These are phyloP conservation scores for Sebastes umbrosus DNA, from an alignment of 2,797 vertebrate genomes.

Conservation along the genomic window DNA sequence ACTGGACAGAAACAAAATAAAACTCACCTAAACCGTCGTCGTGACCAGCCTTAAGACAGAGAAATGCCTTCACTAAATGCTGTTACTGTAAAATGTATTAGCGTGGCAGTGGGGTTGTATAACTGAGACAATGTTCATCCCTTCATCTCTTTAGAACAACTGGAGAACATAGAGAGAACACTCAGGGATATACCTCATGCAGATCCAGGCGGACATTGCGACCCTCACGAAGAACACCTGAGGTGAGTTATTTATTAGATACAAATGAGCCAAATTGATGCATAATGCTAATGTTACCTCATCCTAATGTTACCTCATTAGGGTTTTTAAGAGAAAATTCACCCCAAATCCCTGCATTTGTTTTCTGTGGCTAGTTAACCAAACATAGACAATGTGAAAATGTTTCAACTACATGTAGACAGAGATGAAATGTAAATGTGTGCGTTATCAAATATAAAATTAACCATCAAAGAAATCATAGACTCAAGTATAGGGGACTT, in stretches of 20 bases:
- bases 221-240: constrained; percentile 49
- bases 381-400: not conserved
- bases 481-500: too few species aligned
- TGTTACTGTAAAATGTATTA: not conserved
- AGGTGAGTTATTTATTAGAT: constrained; percentile 43
- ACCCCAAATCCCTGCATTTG: not conserved
- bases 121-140: not conserved
- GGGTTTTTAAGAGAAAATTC: not conserved
- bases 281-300: not conserved
- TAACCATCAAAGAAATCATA: too few species aligned
- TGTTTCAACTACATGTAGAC: too few species aligned
- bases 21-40: too few species aligned
- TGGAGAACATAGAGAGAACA: constrained; percentile 39
- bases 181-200: constrained; percentile 48
- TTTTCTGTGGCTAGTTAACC: not conserved
- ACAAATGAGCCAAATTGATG: not conserved
- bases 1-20: too few species aligned
- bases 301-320: too few species aligned
- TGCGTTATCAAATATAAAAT: too few species aligned
- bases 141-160: constrained; percentile 24
- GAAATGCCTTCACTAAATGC: too few species aligned
- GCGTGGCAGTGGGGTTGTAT: not conserved
- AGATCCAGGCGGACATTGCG: constrained; percentile 24
- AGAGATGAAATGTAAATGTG: too few species aligned
- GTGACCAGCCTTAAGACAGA: not conserved